phyloP scores from a whole-genome alignment of 2,113 vertebrate genomes.

The Vireo altiloquus region DNA sequence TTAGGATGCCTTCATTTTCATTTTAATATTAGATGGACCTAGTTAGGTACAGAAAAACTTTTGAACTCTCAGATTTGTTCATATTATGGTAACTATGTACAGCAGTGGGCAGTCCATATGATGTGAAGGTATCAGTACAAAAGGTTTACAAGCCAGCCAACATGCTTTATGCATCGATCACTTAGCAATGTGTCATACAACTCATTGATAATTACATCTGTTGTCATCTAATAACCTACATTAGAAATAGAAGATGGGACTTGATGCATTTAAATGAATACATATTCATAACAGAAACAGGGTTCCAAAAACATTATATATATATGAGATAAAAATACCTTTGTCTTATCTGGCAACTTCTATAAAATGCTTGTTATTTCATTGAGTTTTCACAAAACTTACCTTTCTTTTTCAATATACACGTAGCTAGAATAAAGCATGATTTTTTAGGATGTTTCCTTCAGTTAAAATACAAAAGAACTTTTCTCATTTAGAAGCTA shows the following conservation, averaged over 20 bases:
- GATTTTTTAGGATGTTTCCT: neutral
- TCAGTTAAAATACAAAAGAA: constrained; percentile 12
- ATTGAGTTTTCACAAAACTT: neutral
- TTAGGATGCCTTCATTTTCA: neutral
- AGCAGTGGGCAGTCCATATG: neutral
- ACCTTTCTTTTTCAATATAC: neutral
- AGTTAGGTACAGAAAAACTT: neutral
- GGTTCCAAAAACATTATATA: neutral
- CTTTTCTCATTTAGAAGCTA: constrained; percentile 5
- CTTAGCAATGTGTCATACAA: neutral
- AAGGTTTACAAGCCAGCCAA: neutral
- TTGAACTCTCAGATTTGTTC: neutral
- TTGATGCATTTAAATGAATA: neutral
- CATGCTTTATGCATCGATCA: neutral
- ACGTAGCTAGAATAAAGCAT: neutral
- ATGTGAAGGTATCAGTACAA: neutral
- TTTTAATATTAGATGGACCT: neutral
- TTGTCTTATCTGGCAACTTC: neutral
- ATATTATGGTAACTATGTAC: neutral
- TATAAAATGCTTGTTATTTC: neutral
- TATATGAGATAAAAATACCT: neutral
- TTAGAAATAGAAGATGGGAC: neutral
- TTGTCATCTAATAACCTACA: neutral
- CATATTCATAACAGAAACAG: neutral
- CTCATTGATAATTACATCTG: neutral